Evolutionary conservation across 2,888 invertebrate species (phyloP), one percentile per base, ranked within the genome.

Genomic region (Rhamnusium bicolor): DNA sequence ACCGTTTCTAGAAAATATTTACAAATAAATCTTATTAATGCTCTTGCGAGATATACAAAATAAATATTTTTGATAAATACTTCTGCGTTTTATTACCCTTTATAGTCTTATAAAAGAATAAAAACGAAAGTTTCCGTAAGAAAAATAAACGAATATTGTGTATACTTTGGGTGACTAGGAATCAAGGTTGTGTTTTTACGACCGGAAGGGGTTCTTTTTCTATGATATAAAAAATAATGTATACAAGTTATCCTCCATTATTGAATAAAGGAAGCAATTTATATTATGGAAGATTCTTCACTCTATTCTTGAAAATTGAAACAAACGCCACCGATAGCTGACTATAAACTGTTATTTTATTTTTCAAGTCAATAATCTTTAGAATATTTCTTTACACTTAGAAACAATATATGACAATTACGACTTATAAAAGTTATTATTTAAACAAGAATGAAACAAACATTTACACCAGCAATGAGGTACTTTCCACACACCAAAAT

Each of bases 1-100:
- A 10, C 32, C 32, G 10, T 10, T 40, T 40, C n/a, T n/a, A 4
- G 40, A 40, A 40, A 40, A 40, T 51, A 51, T 51, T 51, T 18
- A 1, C 51, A 19, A 51, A 51, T 51, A 51, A 51, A 51, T 18
- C 19, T 7, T 51, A 51, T 18, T 51, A 51, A 51, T 51, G 51
- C 19, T 12, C 51, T 18, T 12, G 8, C 51, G 4, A 18, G 19
- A 19, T 51, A 51, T 51, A 19, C 51, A 51, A 51, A 51, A 12
- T 51, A 51, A 51, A 51, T 51, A 51, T 18, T 51, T 18, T 51
- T 19, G 51, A 51, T 51, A 51, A 51, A 51, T 51, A 19, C 18
- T 51, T 19, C 51, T 16, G 19, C 51, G 19, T 19, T 51, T 51
- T 51, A 51, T 51, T 51, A 51, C 19, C 18, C 19, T 51, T 51